phyloP scores from a whole-genome alignment of 2,797 vertebrate species.

The Acanthurus tractus region DNA sequence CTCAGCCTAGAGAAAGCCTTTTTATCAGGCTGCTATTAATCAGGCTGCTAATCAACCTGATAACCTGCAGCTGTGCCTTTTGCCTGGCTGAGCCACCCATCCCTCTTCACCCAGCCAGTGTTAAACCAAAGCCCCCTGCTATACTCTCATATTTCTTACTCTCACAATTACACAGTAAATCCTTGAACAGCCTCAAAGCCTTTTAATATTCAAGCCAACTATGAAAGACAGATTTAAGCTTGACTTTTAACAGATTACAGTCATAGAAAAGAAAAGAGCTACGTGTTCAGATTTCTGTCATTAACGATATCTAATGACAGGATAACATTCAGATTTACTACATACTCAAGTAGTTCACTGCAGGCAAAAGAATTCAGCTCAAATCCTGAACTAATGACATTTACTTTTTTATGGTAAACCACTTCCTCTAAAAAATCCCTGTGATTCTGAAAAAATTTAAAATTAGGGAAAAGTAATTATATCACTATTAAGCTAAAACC shows the following conservation, averaged over 20 bases:
- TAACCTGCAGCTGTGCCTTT: slow-evolving; percentile 68
- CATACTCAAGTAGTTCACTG: background rate
- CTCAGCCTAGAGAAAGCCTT: slow-evolving; percentile 35
- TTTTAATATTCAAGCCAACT: slow-evolving; percentile 29
- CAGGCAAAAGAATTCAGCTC: too few species aligned
- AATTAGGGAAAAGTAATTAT: too few species aligned
- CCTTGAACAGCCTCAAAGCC: slow-evolving; percentile 22
- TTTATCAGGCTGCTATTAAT: slow-evolving; percentile 67
- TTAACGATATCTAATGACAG: background rate
- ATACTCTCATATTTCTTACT: slow-evolving; percentile 29
- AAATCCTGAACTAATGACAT: background rate
- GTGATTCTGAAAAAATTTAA: background rate
- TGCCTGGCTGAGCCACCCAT: slow-evolving; percentile 50
- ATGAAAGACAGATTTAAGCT: slow-evolving; percentile 22
- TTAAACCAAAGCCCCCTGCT: slow-evolving; percentile 37
- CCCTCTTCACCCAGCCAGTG: slow-evolving; percentile 36
- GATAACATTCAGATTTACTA: slow-evolving; percentile 13
- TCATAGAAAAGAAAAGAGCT: background rate
- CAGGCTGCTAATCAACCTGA: slow-evolving; percentile 73
- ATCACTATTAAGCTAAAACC: background rate
- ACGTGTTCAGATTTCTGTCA: background rate
- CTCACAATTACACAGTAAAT: slow-evolving; percentile 46
- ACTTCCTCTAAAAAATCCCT: background rate
- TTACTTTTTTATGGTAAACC: background rate
- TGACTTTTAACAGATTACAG: slow-evolving; percentile 4